phyloP scores from a whole-genome alignment of 2,888 invertebrate genomes.

The Mythimna loreyi region DNA sequence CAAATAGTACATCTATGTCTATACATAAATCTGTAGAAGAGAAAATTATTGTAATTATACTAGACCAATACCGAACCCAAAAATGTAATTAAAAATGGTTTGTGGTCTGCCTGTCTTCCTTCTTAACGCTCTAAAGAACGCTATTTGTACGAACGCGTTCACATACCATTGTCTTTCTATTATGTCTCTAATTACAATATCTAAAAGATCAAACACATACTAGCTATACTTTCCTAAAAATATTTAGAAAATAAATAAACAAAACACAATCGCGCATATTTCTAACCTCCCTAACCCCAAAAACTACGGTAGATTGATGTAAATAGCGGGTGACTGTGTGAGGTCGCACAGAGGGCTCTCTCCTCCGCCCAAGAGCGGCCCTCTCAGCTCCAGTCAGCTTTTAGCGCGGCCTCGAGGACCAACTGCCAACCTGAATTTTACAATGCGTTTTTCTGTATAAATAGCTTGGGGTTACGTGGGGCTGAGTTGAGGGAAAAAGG shows the following conservation, averaged over 20 bases:
- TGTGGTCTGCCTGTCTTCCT: no score
- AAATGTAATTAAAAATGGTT: no score
- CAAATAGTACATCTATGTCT: no score
- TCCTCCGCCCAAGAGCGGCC: conserved; percentile 37
- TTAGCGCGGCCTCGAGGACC: conserved; percentile 58
- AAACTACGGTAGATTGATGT: conserved; percentile 56
- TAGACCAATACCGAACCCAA: no score
- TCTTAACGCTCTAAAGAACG: no score
- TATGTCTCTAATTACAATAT: no score
- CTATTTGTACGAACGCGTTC: no score
- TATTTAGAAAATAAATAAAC: neutral
- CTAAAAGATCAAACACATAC: neutral
- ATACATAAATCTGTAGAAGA: no score
- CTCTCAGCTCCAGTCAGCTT: conserved; percentile 64
- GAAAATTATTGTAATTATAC: no score
- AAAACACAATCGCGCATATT: conserved; percentile 22
- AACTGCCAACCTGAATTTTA: conserved; percentile 55
- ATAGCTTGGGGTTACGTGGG: conserved; percentile 25
- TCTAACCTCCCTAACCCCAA: conserved; percentile 29
- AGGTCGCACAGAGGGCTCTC: conserved; percentile 62
- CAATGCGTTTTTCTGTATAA: conserved; percentile 50
- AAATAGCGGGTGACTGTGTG: conserved; percentile 54
- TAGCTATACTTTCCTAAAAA: neutral
- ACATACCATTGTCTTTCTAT: no score
- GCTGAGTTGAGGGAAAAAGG: neutral